Conservation (phyloP, 2,113 vertebrate species). For the Dinomys branickii region DNA sequence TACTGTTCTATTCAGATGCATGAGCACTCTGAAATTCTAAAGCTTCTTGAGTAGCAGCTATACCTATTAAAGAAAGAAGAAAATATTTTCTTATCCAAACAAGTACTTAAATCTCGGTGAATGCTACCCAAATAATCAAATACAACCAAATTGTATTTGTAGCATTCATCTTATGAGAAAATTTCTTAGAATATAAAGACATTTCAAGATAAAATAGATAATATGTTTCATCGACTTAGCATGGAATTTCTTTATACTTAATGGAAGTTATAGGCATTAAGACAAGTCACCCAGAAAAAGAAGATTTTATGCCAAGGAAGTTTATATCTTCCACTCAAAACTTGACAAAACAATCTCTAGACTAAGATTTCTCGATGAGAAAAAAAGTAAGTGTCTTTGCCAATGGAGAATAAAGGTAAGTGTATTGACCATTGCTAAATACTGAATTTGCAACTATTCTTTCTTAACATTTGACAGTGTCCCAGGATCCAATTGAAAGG, state of each 20-base stretch:
- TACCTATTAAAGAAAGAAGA: background rate
- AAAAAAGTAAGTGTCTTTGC: background rate
- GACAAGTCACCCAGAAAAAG: background rate
- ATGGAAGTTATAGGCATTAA: background rate
- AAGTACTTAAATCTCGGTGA: background rate
- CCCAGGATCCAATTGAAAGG: background rate
- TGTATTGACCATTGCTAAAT: background rate
- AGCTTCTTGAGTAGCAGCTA: background rate
- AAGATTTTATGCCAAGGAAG: background rate
- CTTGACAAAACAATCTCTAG: background rate
- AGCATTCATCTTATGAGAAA: background rate
- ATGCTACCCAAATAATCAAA: background rate
- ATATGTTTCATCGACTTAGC: background rate
- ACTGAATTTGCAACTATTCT: background rate
- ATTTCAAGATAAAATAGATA: conserved; percentile 25
- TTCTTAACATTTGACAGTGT: conserved; percentile 31
- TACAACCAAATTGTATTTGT: background rate
- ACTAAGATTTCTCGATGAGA: background rate
- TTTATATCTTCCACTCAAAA: background rate
- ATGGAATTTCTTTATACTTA: background rate
- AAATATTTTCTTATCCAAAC: background rate
- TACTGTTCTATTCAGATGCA: background rate
- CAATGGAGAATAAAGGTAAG: background rate
- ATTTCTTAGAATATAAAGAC: background rate
- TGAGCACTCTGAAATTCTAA: background rate